Base-by-base conservation (phyloP, 1,140 invertebrate species). In the Bradynema listronoti region DNA sequence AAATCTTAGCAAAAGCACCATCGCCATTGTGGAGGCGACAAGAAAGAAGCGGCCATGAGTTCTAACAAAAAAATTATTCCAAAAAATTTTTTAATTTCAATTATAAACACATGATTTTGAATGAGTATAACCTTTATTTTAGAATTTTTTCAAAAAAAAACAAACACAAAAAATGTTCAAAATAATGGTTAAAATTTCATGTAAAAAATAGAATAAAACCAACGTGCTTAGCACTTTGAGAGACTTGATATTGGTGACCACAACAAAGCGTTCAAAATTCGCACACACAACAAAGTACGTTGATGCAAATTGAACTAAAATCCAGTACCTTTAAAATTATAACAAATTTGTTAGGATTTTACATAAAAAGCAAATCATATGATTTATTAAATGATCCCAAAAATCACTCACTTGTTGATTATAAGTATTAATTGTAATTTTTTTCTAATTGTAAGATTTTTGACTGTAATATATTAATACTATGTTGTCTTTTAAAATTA, bases 221-320 rank as follows among this genome's bases (percentile, higher is more conserved):
- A 42, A 69, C 66, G 52, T 72, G 22, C 42, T 58, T 19, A 69
- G 25, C 32, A 69, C 64, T 0, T 58, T n/a, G 24, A 69, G 19
- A 7, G 57, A 52, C 27, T 52, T 60, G 19, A 70, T 54, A 11
- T 71, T 52, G 5, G 60, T 66, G 9, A 68, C 69, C 14, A 71
- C 68, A 14, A 72, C 56, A 49, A 71, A 71, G 24, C 69, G 43
- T 27, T 71, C 69, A 19, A 72, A 43, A 9, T 68, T 71, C 2
- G 69, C 69, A 33, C 65, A 65, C 14, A 71, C 29, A 29, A 71
- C 67, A 34, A 71, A 71, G 49, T 72, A 71, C 1, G 69, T 71
- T 32, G 69, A 66, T 1, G 69, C 69, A 29, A 71, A 71, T 65
- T 71, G 69, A 24, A 63, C 69, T 71, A 50, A 61, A 71, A 62